Conservation (phyloP, 2,113 vertebrate species). For the Nyctibius bracteatus region DNA sequence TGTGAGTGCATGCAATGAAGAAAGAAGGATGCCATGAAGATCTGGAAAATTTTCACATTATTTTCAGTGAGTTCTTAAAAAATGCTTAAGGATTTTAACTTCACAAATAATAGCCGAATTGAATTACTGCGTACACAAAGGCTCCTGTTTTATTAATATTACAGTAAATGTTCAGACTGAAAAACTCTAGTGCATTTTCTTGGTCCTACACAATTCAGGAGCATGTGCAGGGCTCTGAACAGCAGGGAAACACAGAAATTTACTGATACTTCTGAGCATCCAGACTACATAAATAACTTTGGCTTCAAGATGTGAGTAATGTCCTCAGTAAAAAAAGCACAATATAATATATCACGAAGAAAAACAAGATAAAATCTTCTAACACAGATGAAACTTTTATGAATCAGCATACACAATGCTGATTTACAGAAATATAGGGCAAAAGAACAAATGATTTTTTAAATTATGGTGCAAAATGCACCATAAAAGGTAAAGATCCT, state of each 20-base stretch:
- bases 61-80: background rate
- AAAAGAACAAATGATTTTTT: background rate
- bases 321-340: background rate
- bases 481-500: background rate
- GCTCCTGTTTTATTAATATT: background rate
- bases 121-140: background rate
- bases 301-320: background rate
- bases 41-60: background rate
- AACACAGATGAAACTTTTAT: background rate
- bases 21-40: background rate
- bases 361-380: background rate
- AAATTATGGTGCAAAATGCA: background rate
- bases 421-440: background rate
- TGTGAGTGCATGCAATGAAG: background rate
- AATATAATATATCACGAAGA: background rate
- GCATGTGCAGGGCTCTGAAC: background rate
- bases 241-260: background rate
- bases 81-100: background rate
- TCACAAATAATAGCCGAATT: background rate
- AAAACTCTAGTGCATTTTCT: background rate
- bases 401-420: background rate
- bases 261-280: background rate
- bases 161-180: background rate
- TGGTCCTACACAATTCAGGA: background rate
- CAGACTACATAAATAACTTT: background rate